These are phyloP conservation scores for Paragorgia papillata DNA, from an alignment of 92 coral and sea anemone species.

Conservation along the genomic window DNA sequence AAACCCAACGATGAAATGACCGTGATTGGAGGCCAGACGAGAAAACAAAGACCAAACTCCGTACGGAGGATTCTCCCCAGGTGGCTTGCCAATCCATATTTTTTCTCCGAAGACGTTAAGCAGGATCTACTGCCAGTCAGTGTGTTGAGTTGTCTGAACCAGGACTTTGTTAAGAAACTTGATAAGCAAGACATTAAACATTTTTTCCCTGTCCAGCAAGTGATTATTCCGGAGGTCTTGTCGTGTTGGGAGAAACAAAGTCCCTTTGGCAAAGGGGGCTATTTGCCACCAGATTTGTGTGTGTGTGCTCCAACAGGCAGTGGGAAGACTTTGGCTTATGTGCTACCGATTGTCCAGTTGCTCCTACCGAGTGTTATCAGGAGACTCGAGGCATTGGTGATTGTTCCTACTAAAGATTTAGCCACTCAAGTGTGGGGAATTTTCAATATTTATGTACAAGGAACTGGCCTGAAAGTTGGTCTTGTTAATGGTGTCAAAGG, in stretches of 20 bases:
- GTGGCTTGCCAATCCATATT: conserved; percentile 85
- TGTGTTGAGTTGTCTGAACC: conserved; percentile 58
- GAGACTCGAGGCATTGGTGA: conserved; percentile 77
- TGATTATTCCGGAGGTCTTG: conserved; percentile 76
- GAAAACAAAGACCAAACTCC: conserved; percentile 47
- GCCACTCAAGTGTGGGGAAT: conserved; percentile 92
- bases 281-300: conserved; percentile 80
- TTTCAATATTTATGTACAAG: conserved; percentile 76
- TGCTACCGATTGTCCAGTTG: conserved; percentile 77
- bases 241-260: conserved; percentile 58
- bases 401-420: conserved; percentile 91
- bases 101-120: conserved; percentile 67
- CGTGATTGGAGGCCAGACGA: conserved; percentile 75
- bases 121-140: conserved; percentile 63
- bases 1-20: conserved; percentile 63
- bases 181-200: conserved; percentile 59
- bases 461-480: conserved; percentile 81
- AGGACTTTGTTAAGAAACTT: conserved; percentile 58
- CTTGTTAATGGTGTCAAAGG: conserved; percentile 83
- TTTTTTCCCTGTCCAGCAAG: conserved; percentile 85
- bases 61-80: conserved; percentile 72
- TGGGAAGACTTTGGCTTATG: conserved; percentile 95
- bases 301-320: conserved; percentile 98
- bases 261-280: conserved; percentile 69
- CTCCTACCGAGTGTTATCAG: conserved; percentile 57